Percentiles rank a stretch among this genome's conserved stretches.
Evolutionary conservation across 2,888 invertebrate species (phyloP).

Genomic region (Tipula vernalis): DNA sequence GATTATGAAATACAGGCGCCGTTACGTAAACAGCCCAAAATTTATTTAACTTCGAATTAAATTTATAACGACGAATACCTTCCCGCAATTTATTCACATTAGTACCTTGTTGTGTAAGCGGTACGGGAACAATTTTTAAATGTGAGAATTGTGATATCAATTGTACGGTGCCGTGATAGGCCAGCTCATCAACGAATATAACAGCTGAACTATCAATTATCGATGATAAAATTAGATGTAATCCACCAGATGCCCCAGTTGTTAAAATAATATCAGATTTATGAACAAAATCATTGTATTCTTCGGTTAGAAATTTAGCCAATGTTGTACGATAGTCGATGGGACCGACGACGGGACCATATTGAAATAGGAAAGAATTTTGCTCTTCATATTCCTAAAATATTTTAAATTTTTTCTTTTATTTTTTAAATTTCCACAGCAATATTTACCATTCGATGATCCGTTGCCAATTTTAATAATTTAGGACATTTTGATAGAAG

Average conservation of each 20-base stretch:
- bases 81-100: slow-evolving; percentile 37
- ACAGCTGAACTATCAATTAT: slow-evolving; percentile 40
- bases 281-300: slow-evolving; percentile 34
- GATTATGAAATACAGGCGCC: slow-evolving; percentile 47
- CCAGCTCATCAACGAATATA: slow-evolving; percentile 50
- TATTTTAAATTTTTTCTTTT: not conserved
- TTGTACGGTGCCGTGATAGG: slow-evolving; percentile 47
- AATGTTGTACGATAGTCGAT: slow-evolving; percentile 37
- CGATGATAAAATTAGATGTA: slow-evolving; percentile 41
- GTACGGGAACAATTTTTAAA: slow-evolving; percentile 36
- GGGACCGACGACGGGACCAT: slow-evolving; percentile 39
- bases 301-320: slow-evolving; percentile 35
- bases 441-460: slow-evolving; percentile 35
- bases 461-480: slow-evolving; percentile 36
- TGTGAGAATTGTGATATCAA: slow-evolving; percentile 41
- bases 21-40: slow-evolving; percentile 44
- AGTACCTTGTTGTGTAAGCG: slow-evolving; percentile 37
- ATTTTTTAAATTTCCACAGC: too few relatives aligned
- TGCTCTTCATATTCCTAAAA: slow-evolving; percentile 28
- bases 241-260: slow-evolving; percentile 46
- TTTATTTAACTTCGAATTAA: slow-evolving; percentile 30
- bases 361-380: slow-evolving; percentile 39
- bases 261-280: slow-evolving; percentile 43
- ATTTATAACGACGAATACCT: slow-evolving; percentile 30
- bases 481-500: slow-evolving; percentile 35